phyloP scores from a whole-genome alignment of 2,888 invertebrate genomes.

The Tiliacea citrago region DNA sequence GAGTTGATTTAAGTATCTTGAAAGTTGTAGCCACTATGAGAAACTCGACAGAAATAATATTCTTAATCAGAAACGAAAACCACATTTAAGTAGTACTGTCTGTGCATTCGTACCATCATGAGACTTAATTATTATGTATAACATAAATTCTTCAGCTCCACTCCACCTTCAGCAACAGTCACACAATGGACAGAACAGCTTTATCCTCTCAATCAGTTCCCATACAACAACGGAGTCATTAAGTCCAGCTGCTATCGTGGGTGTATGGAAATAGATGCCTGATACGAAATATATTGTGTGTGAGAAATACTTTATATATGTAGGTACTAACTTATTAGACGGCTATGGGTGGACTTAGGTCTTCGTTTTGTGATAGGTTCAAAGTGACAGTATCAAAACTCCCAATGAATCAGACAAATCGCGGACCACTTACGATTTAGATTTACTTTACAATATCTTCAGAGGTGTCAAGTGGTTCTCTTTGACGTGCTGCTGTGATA shows the following conservation, averaged over 20 bases:
- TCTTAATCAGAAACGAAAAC: background rate
- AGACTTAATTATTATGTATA: constrained; percentile 42
- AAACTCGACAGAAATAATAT: background rate
- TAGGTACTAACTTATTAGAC: background rate
- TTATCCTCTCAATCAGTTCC: constrained; percentile 62
- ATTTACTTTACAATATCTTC: background rate
- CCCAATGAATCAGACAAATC: background rate
- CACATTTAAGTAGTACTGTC: background rate
- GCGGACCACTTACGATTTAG: background rate
- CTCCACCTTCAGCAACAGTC: constrained; percentile 33
- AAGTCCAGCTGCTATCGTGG: constrained; percentile 57
- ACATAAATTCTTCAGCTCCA: constrained; percentile 45
- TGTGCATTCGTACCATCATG: background rate
- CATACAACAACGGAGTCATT: constrained; percentile 61
- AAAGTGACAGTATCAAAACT: background rate
- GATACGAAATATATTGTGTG: constrained; percentile 55
- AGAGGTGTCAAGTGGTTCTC: background rate
- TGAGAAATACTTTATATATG: constrained; percentile 44
- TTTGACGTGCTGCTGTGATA: background rate
- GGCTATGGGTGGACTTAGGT: constrained; percentile 2
- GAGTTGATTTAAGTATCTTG: background rate
- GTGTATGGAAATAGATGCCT: constrained; percentile 47
- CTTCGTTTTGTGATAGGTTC: background rate
- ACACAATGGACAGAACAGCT: constrained; percentile 46
- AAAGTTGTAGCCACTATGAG: background rate